These are phyloP conservation scores for Ornithorhynchus anatinus DNA, from an alignment of 2,113 vertebrate genomes.

Conservation along the genomic window DNA sequence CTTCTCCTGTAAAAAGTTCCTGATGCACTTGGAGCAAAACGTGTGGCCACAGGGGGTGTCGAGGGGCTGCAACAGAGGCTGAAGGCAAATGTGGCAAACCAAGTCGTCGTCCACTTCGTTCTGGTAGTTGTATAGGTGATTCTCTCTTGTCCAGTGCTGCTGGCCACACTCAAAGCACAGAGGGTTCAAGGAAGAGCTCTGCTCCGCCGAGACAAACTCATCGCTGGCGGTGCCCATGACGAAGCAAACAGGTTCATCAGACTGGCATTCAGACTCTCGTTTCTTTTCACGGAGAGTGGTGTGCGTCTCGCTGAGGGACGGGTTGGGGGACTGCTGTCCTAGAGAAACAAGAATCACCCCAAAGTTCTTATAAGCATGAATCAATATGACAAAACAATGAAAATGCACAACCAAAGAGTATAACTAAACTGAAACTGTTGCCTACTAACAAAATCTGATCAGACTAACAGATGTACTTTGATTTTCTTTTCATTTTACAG, in stretches of 20 bases:
- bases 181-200: constrained; percentile 83
- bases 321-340: constrained; percentile 40
- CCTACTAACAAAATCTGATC: background rate
- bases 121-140: constrained; percentile 96
- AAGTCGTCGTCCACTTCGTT: constrained; percentile 96
- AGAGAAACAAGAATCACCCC: constrained; percentile 25
- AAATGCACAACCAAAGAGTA: background rate
- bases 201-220: constrained; percentile 79
- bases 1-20: constrained; percentile 94
- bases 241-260: background rate
- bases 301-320: background rate
- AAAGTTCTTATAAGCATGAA: background rate
- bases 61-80: constrained; percentile 92
- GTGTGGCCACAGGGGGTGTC: constrained; percentile 98
- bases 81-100: constrained; percentile 98
- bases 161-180: constrained; percentile 94
- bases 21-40: constrained; percentile 97
- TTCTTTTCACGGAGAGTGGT: constrained; percentile 7
- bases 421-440: background rate
- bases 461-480: background rate
- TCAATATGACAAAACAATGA: background rate
- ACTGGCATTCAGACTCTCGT: background rate
- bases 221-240: constrained; percentile 87
- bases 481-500: too few species aligned
- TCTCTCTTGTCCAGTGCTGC: constrained; percentile 93